These are phyloP conservation scores for Megathymus violae DNA, from an alignment of 1,140 invertebrate species.

Conservation along the genomic window DNA sequence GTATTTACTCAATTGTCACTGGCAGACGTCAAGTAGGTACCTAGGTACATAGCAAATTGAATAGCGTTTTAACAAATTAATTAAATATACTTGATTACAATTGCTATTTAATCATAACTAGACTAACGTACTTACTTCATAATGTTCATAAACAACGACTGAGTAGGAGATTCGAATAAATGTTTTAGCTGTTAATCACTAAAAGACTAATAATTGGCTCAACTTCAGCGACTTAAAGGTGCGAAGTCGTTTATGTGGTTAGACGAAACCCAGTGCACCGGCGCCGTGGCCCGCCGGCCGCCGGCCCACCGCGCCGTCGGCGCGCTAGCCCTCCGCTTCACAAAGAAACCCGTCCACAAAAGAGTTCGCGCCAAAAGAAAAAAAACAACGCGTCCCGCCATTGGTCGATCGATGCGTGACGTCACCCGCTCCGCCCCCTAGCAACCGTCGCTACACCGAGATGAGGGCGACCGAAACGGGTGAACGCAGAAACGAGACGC, in stretches of 20 bases:
- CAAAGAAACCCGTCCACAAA: slow-evolving; percentile 58
- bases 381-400: slow-evolving; percentile 44
- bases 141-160: no score
- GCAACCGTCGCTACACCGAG: slow-evolving; percentile 72
- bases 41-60: no score
- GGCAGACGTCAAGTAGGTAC: no score
- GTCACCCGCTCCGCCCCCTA: slow-evolving; percentile 75
- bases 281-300: slow-evolving; percentile 39
- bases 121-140: no score
- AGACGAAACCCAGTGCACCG: slow-evolving; percentile 3
- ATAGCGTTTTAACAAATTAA: no score
- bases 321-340: slow-evolving; percentile 46
- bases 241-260: slow-evolving; percentile 16
- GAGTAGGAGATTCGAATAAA: no score
- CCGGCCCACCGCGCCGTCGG: background rate
- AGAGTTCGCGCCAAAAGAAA: slow-evolving; percentile 52
- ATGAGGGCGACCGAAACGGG: slow-evolving; percentile 64
- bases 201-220: no score
- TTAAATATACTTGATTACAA: no score
- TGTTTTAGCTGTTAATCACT: background rate
- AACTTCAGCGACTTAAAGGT: background rate
- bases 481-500: slow-evolving; percentile 57
- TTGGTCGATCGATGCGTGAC: slow-evolving; percentile 66
- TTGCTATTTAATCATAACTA: no score
- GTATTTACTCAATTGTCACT: no score